Evolutionary conservation across 2,888 invertebrate species (phyloP), one percentile per base, ranked within the genome.

Genomic region (Eremobia ochroleuca): DNA sequence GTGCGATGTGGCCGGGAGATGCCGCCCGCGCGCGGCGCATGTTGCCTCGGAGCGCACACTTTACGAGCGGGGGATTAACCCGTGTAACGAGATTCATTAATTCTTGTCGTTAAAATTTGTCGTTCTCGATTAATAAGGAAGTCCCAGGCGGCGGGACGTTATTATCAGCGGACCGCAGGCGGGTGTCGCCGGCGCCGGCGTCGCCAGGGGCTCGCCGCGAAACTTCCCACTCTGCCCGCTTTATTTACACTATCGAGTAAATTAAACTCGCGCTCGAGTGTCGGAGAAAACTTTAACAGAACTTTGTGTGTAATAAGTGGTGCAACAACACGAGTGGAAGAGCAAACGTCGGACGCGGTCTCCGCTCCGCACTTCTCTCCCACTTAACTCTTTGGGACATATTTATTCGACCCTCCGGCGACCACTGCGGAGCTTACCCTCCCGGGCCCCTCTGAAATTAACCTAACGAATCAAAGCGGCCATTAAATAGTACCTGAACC

Each of bases 51-150:
- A 94, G 95, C 94, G 94, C 92, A 94, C 95, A 95, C 95, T 97
- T 97, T 97, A 97, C 97, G 97, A 96, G 93, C 95, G 92, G 92
- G 95, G 96, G 97, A 97, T 97, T 97, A 97, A 97, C 97, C 97
- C 97, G 92, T 96, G 96, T 97, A 97, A 97, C 96, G 97, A 97
- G 97, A 97, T 97, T 97, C 97, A 97, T 97, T 97, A 97, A 97
- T 97, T 97, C 97, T 96, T 97, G 97, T 97, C 97, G 97, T 97
- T 97, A 97, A 97, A 97, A 97, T 97, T 97, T 97, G 97, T 97
- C 97, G 97, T 97, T 96, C 96, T 96, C 97, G 96, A 97, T 97
- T 97, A 97, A 97, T 97, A 97, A 97, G 96, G 96, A 96, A 95
- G 95, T 94, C 95, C 94, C 94, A 92, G 92, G 93, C 92, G 94